phyloP scores from a whole-genome alignment of 1,140 invertebrate genomes.

The Drosophila bocki region DNA sequence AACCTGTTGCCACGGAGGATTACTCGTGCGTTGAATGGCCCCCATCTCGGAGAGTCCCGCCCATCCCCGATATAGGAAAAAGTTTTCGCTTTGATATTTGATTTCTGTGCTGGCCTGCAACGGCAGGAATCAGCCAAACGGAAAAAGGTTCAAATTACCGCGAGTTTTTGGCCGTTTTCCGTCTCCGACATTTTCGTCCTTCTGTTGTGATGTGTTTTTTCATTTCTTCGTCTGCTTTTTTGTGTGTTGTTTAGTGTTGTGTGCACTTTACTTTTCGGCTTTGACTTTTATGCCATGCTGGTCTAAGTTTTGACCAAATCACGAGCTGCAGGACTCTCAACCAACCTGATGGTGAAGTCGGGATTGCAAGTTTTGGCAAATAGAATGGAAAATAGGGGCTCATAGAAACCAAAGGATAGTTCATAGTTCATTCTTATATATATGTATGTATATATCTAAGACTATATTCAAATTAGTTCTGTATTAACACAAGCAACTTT shows the following conservation, averaged over 20 bases:
- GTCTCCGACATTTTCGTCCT: slow-evolving; percentile 36
- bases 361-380: slow-evolving; percentile 18
- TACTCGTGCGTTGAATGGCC: slow-evolving; percentile 58
- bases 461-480: neutral
- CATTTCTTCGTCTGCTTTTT: slow-evolving; percentile 10
- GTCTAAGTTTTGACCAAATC: slow-evolving; percentile 39
- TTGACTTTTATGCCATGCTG: slow-evolving; percentile 53
- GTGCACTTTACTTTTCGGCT: slow-evolving; percentile 69
- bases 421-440: neutral
- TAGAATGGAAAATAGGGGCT: slow-evolving; percentile 1
- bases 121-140: slow-evolving; percentile 69
- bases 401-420: neutral
- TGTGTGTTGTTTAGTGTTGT: slow-evolving; percentile 28
- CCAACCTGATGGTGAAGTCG: slow-evolving; percentile 12
- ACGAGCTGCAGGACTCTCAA: slow-evolving; percentile 14
- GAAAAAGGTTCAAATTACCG: slow-evolving; percentile 83
- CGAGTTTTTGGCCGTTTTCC: slow-evolving; percentile 53
- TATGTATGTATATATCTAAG: no score
- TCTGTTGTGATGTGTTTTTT: slow-evolving; percentile 26
- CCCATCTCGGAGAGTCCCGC: neutral
- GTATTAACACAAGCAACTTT: no score
- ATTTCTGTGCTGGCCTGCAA: slow-evolving; percentile 64
- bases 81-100: slow-evolving; percentile 80
- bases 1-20: slow-evolving; percentile 79
- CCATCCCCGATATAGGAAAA: slow-evolving; percentile 23